Percentiles rank a stretch among this genome's conserved stretches.
phyloP scores from a whole-genome alignment of 2,113 vertebrate genomes.

The Podarcis cretensis region DNA sequence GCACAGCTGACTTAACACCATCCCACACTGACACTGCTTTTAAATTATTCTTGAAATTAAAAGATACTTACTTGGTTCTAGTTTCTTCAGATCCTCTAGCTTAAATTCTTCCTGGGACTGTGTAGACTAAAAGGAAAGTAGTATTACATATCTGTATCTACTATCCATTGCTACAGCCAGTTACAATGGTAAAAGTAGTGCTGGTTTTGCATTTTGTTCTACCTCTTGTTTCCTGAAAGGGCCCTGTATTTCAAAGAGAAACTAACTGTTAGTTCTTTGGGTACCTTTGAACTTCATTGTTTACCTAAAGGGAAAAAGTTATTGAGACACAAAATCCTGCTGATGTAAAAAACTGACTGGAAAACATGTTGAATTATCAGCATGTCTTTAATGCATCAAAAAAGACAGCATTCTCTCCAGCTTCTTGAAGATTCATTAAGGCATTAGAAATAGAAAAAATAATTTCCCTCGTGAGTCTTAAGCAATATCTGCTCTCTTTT shows the following conservation, averaged over 20 bases:
- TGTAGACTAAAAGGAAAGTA: conserved; percentile 80
- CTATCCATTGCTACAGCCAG: not conserved
- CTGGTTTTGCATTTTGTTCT: not conserved
- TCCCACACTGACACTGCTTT: not conserved
- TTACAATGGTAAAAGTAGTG: not conserved
- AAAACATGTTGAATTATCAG: not conserved
- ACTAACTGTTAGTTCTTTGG: not conserved
- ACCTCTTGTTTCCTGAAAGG: not conserved
- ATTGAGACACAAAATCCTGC: not conserved
- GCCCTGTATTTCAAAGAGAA: not conserved
- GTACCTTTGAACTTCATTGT: not conserved
- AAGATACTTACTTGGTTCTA: conserved; percentile 90
- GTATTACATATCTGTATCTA: conserved; percentile 20
- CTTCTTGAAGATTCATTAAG: not conserved
- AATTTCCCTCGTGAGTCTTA: not conserved
- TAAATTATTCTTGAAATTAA: conserved; percentile 15
- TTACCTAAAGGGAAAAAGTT: not conserved
- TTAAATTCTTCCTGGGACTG: conserved; percentile 94
- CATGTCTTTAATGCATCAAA: not conserved
- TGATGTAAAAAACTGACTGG: not conserved
- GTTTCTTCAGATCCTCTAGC: conserved; percentile 95
- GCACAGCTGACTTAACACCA: conserved; percentile 11
- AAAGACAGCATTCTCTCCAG: not conserved
- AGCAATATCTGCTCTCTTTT: not conserved
- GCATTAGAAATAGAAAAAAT: not conserved